Percentiles rank a stretch among this genome's conserved stretches.
phyloP scores from a whole-genome alignment of 2,113 vertebrate genomes.

The Trachemys scripta region DNA sequence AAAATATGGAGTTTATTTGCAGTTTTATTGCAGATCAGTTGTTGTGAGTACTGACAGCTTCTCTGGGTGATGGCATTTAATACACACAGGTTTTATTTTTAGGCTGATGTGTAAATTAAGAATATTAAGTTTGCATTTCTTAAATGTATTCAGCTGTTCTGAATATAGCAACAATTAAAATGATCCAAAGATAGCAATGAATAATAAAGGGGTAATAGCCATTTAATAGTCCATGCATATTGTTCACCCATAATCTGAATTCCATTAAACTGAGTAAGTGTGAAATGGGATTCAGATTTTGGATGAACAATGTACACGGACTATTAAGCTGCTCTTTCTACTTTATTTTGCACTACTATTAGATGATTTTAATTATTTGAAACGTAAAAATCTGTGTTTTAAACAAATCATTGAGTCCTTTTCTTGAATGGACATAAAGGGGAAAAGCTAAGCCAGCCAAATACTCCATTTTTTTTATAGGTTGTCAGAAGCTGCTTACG shows the following conservation, averaged over 20 bases:
- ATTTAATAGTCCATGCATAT: background rate
- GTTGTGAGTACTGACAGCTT: background rate
- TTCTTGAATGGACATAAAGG: background rate
- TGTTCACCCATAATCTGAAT: background rate
- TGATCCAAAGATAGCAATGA: background rate
- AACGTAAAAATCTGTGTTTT: background rate
- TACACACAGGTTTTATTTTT: background rate
- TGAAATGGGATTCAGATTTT: background rate
- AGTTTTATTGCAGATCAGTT: background rate
- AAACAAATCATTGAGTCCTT: background rate
- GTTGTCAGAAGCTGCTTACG: background rate
- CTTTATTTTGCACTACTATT: background rate
- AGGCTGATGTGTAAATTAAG: conserved; percentile 10
- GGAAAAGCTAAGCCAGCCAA: background rate
- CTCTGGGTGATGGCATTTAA: conserved; percentile 17
- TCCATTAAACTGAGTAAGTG: background rate
- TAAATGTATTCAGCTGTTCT: conserved; percentile 7
- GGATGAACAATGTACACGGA: background rate
- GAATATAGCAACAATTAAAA: background rate
- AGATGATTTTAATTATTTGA: background rate
- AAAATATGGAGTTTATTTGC: conserved; percentile 24
- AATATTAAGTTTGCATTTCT: background rate
- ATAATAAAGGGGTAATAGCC: background rate
- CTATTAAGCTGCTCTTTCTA: background rate
- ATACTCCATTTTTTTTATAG: background rate